Base-by-base conservation (phyloP, 1,140 invertebrate genomes). In the Solen grandis region DNA sequence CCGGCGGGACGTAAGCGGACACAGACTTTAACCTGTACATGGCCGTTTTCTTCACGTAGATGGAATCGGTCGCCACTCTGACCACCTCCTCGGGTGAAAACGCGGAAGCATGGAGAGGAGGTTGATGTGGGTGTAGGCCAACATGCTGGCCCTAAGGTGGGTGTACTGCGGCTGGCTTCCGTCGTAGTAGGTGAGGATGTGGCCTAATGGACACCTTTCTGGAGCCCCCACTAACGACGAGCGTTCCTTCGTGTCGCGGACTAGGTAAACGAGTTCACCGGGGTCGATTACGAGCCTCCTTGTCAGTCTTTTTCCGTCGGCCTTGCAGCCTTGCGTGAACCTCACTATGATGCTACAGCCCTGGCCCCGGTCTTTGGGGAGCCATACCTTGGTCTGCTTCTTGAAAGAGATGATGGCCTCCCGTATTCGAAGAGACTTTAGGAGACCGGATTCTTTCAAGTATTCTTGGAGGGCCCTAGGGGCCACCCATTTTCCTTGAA, bases 41-140 rank as follows among this genome's bases (percentile, higher is more conserved):
- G 13, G 79, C 72, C 1, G 62, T 76, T 36, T 75, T 76, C 29
- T 76, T n/a, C n/a, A 75, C 38, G 60, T 76, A 82, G 59, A 76
- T 4, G 16, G 16, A 19, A 52, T 75, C 59, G 27, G 70, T 63
- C 4, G 60, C 73, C 62, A 65, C 78, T 29, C 63, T 3, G 63
- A 77, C 74, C 10, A 31, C 72, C 46, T 75, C 70, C 1, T 38
- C 36, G 29, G 52, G 14, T 2, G 14, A 19, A 38, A 82, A 75
- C 10, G 60, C 1, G 19, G 2, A 19, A 22, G n/a, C n/a, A n/a
- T n/a, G n/a, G n/a, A n/a, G n/a, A n/a, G n/a, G n/a, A n/a, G n/a
- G n/a, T n/a, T n/a, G n/a, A n/a, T n/a, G n/a, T n/a, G n/a, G n/a
- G n/a, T n/a, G n/a, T n/a, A n/a, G n/a, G n/a, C n/a, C n/a, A n/a